phyloP scores from a whole-genome alignment of 2,113 vertebrate species.

The Pagrus major region DNA sequence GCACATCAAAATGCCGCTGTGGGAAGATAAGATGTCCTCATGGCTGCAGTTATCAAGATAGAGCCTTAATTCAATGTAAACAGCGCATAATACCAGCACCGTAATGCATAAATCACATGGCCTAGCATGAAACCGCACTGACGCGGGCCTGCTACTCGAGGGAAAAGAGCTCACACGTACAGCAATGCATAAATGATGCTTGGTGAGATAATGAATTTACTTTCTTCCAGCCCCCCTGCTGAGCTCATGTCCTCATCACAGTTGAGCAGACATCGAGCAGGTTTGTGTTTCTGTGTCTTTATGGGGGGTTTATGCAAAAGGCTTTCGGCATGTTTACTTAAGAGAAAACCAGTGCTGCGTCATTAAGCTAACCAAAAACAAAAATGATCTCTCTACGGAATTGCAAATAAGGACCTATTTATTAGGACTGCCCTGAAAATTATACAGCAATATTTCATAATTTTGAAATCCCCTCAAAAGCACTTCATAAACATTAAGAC shows the following conservation, averaged over 20 bases:
- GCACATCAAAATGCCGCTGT: constrained; percentile 30
- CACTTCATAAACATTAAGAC: no score
- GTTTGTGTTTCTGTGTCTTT: constrained; percentile 6
- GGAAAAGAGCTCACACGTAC: constrained; percentile 17
- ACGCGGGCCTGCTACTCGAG: neutral
- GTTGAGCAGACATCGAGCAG: constrained; percentile 39
- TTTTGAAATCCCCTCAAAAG: no score
- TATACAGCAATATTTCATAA: no score
- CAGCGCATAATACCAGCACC: constrained; percentile 11
- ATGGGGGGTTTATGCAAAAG: constrained; percentile 15
- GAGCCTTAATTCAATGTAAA: constrained; percentile 66
- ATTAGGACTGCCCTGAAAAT: no score
- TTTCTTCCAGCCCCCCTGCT: constrained; percentile 29
- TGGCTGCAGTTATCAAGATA: constrained; percentile 52
- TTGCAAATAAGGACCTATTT: no score
- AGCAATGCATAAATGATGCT: constrained; percentile 12
- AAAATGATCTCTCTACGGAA: neutral
- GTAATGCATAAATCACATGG: constrained; percentile 48
- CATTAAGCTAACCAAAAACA: neutral
- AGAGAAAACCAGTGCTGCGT: neutral
- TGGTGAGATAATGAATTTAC: constrained; percentile 33
- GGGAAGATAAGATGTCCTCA: constrained; percentile 54
- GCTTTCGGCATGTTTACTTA: constrained; percentile 19
- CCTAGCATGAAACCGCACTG: constrained; percentile 21
- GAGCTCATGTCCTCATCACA: constrained; percentile 35